phyloP scores from a whole-genome alignment of 2,888 invertebrate genomes.

The Hybos culiciformis region DNA sequence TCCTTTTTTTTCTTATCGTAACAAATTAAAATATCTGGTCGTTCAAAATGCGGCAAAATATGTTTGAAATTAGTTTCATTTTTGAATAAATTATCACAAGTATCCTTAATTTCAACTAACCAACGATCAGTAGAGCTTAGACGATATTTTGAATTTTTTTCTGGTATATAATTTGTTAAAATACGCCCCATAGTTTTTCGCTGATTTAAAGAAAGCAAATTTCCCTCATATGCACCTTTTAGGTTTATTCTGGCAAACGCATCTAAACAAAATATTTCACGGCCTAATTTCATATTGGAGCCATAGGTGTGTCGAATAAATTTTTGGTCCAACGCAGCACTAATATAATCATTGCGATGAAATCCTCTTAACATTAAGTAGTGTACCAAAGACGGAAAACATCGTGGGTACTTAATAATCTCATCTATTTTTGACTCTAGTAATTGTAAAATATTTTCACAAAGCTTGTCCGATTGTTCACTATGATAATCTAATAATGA shows the following conservation, averaged over 20 bases:
- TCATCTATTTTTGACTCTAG: conserved; percentile 44
- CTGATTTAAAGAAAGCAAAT: conserved; percentile 38
- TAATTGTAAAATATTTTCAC: conserved; percentile 34
- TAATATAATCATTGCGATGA: conserved; percentile 46
- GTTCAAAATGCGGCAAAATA: conserved; percentile 53
- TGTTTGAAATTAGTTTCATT: conserved; percentile 39
- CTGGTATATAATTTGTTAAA: conserved; percentile 45
- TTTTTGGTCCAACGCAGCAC: conserved; percentile 41
- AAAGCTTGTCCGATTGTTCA: conserved; percentile 39
- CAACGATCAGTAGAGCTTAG: conserved; percentile 43
- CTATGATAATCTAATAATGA: conserved; percentile 46
- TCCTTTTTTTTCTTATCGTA: conserved; percentile 39
- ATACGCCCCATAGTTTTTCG: conserved; percentile 43
- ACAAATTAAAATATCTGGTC: conserved; percentile 49
- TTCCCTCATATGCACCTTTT: conserved; percentile 37
- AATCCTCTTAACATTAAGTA: conserved; percentile 44
- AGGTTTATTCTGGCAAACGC: conserved; percentile 36
- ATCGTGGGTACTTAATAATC: conserved; percentile 42
- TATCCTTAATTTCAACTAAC: conserved; percentile 43
- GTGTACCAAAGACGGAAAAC: conserved; percentile 45
- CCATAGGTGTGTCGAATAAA: conserved; percentile 45
- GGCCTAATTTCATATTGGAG: conserved; percentile 35
- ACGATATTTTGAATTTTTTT: conserved; percentile 37
- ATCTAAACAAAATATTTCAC: conserved; percentile 51
- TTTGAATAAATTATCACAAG: conserved; percentile 38